Evolutionary conservation across 2,797 vertebrate genomes (phyloP), one percentile per base, ranked within the genome.

Genomic region (Sylvilagus floridanus): DNA sequence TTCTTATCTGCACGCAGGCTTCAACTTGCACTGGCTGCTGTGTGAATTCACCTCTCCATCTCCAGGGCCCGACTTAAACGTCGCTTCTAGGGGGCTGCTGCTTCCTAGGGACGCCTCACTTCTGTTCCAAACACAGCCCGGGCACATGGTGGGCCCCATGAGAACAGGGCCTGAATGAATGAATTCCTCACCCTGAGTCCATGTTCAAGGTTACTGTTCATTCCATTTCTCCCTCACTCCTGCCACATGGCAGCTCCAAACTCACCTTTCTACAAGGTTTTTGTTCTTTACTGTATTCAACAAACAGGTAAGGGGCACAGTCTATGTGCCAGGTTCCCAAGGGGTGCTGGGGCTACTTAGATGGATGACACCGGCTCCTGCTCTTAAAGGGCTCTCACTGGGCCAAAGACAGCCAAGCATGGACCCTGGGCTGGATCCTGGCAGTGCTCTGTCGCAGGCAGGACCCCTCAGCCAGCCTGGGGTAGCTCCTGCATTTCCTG

Each of bases 1-100:
- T 82, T 83, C 88, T 91, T 82, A 85, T 89, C 84, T 90, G 19
- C 16, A 0, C 26, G 77, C 95, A 76, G 14, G 89, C 79, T 89
- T 94, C 90, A 72, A 66, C 90, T 69, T 73, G 93, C 30, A 79
- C 30, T 30, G 54, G 54, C 54, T 57, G 54, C 4, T 10, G 10
- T 71, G 65, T 47, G 75, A 84, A 75, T 42, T 83, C 84, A 60
- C 68, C 71, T 86, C 35, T 79, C 35, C 28, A 13, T 85, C 82
- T 68, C 71, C 65, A 47, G 60, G 54, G 10, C 66, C 78, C 91
- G 83, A 68, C 89, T 89, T 50, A 37, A 85, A 68, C 63, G 78
- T 42, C 50, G 8, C 63, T 68, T 90, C 84, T 54, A n/a, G 12
- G 28, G 50, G 54, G 35, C 82, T 30, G 28, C 35, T 63, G 12